Base-by-base conservation (phyloP, 2,888 invertebrate species). In the Diarsia mendica region DNA sequence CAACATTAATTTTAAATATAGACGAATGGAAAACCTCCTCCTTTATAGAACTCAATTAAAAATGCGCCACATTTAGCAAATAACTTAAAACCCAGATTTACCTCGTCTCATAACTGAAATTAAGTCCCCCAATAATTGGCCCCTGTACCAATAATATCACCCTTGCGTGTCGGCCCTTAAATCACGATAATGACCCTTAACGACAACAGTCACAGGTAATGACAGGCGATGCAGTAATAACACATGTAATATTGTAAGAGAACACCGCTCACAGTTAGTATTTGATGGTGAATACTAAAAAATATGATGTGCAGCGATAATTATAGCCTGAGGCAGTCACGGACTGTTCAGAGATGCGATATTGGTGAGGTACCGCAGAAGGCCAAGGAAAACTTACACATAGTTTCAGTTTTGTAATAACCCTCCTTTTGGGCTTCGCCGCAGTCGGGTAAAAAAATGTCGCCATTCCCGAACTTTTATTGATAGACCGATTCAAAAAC, bases 241-340 rank as follows among this genome's bases (percentile, higher is more conserved):
- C 79, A 80, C 67, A 44, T 67, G 70, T 80, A 69, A 80, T 72
- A 61, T 44, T 63, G 58, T 55, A 65, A 75, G 44, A 67, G 48
- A 82, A 77, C 70, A 82, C 86, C 75, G 67, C 72, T 66, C 60
- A 76, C 68, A 78, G 55, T 86, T 75, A 55, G 72, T 79, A 65
- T 87, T 86, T 86, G 87, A 88, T 78, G 82, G 72, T 55, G 63
- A 78, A 82, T 72, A 77, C 67, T 71, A 80, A 85, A 87, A 85
- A 79, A 71, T 84, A 80, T 71, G 76, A 85, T 72, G 77, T 58
- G 72, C 75, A 80, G 72, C 48, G 75, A 77, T 87, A 87, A 87
- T 88, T 85, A 73, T 76, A 53, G 71, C 87, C 72, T 15, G 65
- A 11, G 74, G 86, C 82, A 71, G 74, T 75, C 81, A 81, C 85